Evolutionary conservation across 2,113 vertebrate genomes (phyloP), one percentile per base, ranked within the genome.

Genomic region (Carassius gibelio): DNA sequence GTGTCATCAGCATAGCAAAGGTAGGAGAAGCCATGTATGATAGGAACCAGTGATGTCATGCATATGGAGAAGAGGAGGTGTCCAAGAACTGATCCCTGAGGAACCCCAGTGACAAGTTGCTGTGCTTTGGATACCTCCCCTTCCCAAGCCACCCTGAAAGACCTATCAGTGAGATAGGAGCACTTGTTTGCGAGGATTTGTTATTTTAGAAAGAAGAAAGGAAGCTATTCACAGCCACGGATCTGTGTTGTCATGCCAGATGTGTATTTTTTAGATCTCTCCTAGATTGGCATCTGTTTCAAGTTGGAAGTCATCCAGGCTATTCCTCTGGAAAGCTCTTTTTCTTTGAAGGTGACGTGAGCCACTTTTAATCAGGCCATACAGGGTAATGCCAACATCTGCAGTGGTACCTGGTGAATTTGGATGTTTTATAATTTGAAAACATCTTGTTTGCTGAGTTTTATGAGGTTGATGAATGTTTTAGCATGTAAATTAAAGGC

Each of bases 161-260:
- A 30, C 30, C 30, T 30, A 30, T 30, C 30, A 30, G 30, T 30
- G 30, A 30, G 30, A 30, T 30, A 30, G 30, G 30, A 30, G 2
- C 8, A 38, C 10, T 61, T 42, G 13, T 71, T 77, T 74, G 42
- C 42, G 23, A 72, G 34, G 21, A 21, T 82, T 21, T 17, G 21
- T 30, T 9, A 86, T 42, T 86, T 3, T 62, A 74, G 19, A 57
- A 23, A 62, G 14, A 68, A 45, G 6, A 21, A 45, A 57, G n/a
- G 30, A 21, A 30, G 15, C 26, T 55, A 21, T 69, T 75, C 69
- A 26, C 7, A 9, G 61, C 6, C 26, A 19, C 23, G 19, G 87
- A 95, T 95, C 95, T 85, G 95, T 96, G 90, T 96, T 96, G 86
- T 96, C 95, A 52, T 96, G 95, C 95, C 95, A 96, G 81, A 96